These are phyloP conservation scores for Adela reaumurella DNA, from an alignment of 2,888 invertebrate species.

Conservation along the genomic window DNA sequence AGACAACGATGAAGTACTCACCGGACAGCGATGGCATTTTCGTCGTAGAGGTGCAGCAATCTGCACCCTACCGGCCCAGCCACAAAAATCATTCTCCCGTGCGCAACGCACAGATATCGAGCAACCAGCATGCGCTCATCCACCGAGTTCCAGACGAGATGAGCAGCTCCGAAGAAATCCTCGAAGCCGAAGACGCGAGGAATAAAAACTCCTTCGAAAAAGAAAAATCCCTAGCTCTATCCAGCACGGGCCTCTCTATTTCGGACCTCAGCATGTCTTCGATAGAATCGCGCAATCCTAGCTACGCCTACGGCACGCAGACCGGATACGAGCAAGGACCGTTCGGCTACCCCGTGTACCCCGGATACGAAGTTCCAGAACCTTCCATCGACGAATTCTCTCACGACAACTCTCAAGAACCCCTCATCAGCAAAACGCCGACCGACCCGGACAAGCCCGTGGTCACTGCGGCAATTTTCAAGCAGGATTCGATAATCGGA, in stretches of 20 bases:
- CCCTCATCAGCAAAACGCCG: slow-evolving; percentile 42
- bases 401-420: slow-evolving; percentile 45
- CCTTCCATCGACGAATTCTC: slow-evolving; percentile 29
- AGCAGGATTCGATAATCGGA: slow-evolving; percentile 57
- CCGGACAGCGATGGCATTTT: slow-evolving; percentile 71
- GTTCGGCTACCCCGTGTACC: slow-evolving; percentile 65
- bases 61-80: slow-evolving; percentile 33
- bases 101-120: slow-evolving; percentile 41
- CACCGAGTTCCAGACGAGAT: slow-evolving; percentile 40
- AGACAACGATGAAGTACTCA: slow-evolving; percentile 72
- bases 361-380: slow-evolving; percentile 51
- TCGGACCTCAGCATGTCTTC: slow-evolving; percentile 77
- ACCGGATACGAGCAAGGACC: slow-evolving; percentile 71
- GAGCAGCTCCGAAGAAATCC: slow-evolving; percentile 12
- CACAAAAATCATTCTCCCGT: slow-evolving; percentile 33
- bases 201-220: slow-evolving; percentile 25
- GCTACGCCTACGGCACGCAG: slow-evolving; percentile 78
- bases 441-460: slow-evolving; percentile 60
- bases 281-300: slow-evolving; percentile 66
- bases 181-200: slow-evolving; percentile 33
- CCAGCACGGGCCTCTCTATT: slow-evolving; percentile 76
- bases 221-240: slow-evolving; percentile 49
- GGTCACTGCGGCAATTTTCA: slow-evolving; percentile 67
- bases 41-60: slow-evolving; percentile 65
- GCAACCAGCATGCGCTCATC: slow-evolving; percentile 41